Base-by-base conservation (phyloP, 2,113 vertebrate species). In the Chunga burmeisteri region DNA sequence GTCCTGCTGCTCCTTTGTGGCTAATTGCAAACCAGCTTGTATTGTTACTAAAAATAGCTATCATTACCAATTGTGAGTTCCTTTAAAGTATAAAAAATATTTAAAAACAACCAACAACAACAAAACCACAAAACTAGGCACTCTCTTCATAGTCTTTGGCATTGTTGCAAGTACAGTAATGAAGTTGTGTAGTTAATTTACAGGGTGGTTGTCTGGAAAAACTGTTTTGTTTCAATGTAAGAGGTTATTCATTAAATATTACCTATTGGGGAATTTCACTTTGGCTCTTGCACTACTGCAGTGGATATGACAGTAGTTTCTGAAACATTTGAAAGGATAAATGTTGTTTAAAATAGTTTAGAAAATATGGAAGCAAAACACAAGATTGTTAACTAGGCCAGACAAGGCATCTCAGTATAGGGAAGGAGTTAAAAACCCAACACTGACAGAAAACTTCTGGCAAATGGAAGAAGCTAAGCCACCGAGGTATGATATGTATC, bases 1-100 rank as follows among this genome's bases (percentile, higher is more conserved):
- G 53, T 92, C 38, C 59, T 88, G 67, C 71, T 4, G 1, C 86
- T 95, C 36, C 42, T 83, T 85, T 86, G 79, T 29, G 40, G n/a
- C 50, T 88, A 42, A 53, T 82, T 79, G 66, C 82, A 92, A 92
- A 47, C 29, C 21, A 86, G 27, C 29, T 96, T 95, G 40, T 61
- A 27, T 63, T 46, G 17, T 55, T 89, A 52, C 53, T 90, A 67
- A 93, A 93, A 87, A 68, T 63, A 74, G 21, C 47, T 59, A 2
- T 81, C 15, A 3, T 67, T 84, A 52, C 11, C 14, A 74, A 13
- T 67, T 55, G 13, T 32, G 30, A 84, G 21, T 81, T 84, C 78
- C 27, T 74, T 86, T 90, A 66, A 79, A 84, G 88, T 90, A 30
- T 14, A 10, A 66, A 72, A 84, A 89, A 29, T 17, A 22, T 9